A percentile compares a stretch with the other conserved stretches of the same genome.
phyloP scores from a whole-genome alignment of 2,113 vertebrate genomes.

The Brachypteracias leptosomus region DNA sequence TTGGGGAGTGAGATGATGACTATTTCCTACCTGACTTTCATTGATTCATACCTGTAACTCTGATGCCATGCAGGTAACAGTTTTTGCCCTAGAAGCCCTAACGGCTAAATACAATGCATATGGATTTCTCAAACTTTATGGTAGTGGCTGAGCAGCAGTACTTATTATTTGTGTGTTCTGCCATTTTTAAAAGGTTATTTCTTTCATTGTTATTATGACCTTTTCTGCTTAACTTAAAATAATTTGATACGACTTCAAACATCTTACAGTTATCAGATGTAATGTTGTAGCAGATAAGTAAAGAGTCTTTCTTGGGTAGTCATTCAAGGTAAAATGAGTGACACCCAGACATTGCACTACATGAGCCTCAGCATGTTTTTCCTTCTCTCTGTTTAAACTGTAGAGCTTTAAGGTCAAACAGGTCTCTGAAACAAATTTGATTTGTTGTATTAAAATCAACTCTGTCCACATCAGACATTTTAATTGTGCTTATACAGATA shows the following conservation, averaged over 20 bases:
- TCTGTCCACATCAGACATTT: background rate
- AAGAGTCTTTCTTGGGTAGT: background rate
- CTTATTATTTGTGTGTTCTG: background rate
- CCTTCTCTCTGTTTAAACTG: background rate
- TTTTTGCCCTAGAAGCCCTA: background rate
- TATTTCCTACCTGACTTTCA: background rate
- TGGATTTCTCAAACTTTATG: background rate
- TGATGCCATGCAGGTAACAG: background rate
- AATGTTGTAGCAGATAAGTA: background rate
- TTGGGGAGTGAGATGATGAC: background rate
- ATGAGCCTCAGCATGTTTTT: background rate
- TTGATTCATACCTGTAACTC: background rate
- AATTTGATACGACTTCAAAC: background rate
- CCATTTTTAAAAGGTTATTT: background rate
- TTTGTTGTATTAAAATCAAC: constrained; percentile 10
- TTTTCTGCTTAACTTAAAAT: background rate
- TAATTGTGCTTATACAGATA: constrained; percentile 13
- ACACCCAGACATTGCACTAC: background rate
- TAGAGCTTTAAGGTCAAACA: constrained; percentile 5
- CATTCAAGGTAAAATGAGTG: background rate
- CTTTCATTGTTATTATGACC: background rate
- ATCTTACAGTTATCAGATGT: background rate
- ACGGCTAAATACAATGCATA: background rate
- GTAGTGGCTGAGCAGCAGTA: background rate
- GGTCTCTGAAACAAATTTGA: background rate